Evolutionary conservation across 2,797 vertebrate species (phyloP).

Genomic region (Notolepis coatsorum): DNA sequence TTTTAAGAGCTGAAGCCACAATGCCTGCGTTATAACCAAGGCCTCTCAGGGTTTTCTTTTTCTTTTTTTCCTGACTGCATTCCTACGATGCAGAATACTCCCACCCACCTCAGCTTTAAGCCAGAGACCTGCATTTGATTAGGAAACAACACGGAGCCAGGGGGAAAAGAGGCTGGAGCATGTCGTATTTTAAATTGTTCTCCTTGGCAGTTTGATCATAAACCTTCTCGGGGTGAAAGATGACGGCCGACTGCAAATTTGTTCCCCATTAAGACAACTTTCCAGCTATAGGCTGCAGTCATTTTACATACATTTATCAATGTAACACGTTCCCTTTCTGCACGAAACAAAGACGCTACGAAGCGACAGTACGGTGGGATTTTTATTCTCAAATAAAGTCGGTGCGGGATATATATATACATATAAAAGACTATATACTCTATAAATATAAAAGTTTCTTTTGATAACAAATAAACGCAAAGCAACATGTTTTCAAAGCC

Average conservation of each 20-base stretch:
- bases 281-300: neutral
- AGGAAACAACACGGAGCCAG: neutral
- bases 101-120: neutral
- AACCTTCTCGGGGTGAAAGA: neutral
- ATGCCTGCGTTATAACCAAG: neutral
- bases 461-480: conserved; percentile 89
- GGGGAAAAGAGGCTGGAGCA: neutral
- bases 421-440: conserved; percentile 91
- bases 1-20: conserved; percentile 18
- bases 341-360: conserved; percentile 21
- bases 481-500: conserved; percentile 59
- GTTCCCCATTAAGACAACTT: neutral
- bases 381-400: conserved; percentile 91
- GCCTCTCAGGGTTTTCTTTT: conserved; percentile 7
- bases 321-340: neutral
- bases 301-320: no score
- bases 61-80: no score
- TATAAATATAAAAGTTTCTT: conserved; percentile 98
- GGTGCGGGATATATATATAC: conserved; percentile 91
- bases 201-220: neutral
- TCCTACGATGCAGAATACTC: neutral
- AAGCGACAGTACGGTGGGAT: conserved; percentile 79
- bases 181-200: neutral
- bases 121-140: neutral
- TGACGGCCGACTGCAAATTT: neutral